Conservation (phyloP, 2,797 vertebrate genomes). For the Merluccius polli region DNA sequence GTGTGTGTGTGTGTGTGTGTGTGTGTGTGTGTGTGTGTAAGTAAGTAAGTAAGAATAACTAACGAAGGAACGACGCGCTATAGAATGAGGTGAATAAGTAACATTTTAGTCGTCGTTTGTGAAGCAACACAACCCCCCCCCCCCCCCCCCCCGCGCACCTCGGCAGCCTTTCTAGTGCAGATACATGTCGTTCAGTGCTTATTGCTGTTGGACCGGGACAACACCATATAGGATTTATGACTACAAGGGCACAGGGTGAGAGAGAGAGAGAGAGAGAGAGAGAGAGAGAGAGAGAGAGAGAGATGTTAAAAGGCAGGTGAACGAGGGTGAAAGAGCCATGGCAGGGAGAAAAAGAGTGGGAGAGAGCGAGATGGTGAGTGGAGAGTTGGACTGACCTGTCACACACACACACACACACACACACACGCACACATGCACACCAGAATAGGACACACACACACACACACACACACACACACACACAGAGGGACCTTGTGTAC, state of each 20-base stretch:
- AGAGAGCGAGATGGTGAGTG: not conserved
- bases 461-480: constrained; percentile 30
- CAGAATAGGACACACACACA: constrained; percentile 21
- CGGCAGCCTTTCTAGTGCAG: not conserved
- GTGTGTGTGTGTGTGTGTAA: too few species aligned
- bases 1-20: too few species aligned
- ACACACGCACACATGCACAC: constrained; percentile 16
- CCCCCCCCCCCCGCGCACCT: not conserved
- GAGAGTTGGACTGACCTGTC: constrained; percentile 3
- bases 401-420: constrained; percentile 17
- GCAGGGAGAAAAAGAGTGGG: not conserved
- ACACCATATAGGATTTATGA: constrained; percentile 2
- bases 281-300: not conserved
- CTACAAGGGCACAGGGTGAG: constrained; percentile 1
- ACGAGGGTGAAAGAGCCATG: too few species aligned
- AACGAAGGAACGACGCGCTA: not conserved
- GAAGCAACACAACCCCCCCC: not conserved
- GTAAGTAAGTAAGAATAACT: too few species aligned
- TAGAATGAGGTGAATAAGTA: not conserved
- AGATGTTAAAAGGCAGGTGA: too few species aligned
- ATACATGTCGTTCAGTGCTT: not conserved
- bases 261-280: not conserved
- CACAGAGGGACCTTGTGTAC: constrained; percentile 49
- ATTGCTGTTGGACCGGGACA: not conserved
- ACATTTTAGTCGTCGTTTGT: too few species aligned